These are phyloP conservation scores for Ametastegia equiseti DNA, from an alignment of 2,888 invertebrate genomes.

Conservation along the genomic window DNA sequence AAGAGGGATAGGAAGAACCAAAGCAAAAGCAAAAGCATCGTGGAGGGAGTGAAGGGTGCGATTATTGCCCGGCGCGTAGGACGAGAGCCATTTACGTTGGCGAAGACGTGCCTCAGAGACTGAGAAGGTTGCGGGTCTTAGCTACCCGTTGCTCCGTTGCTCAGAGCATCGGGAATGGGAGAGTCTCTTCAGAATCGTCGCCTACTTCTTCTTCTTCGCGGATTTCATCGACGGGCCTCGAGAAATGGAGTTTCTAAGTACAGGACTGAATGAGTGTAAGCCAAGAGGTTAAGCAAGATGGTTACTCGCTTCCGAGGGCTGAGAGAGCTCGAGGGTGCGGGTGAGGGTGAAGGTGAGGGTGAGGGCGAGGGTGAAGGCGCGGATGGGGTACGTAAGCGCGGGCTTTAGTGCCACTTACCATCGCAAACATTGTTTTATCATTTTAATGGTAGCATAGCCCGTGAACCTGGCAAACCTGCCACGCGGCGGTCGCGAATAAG, in stretches of 20 bases:
- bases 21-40: too few species aligned
- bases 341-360: conserved; percentile 17
- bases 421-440: conserved; percentile 75
- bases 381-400: conserved; percentile 58
- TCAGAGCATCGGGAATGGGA: conserved; percentile 18
- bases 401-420: conserved; percentile 72
- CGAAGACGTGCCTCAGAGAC: conserved; percentile 10
- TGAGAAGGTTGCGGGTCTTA: not conserved
- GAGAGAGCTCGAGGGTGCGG: conserved; percentile 31
- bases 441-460: conserved; percentile 58
- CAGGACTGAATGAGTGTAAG: conserved; percentile 62
- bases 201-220: not conserved
- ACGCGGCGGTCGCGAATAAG: conserved; percentile 33
- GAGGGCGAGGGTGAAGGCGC: not conserved
- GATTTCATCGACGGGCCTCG: conserved; percentile 29
- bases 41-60: conserved; percentile 31
- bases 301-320: conserved; percentile 46
- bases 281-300: conserved; percentile 66
- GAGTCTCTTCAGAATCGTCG: conserved; percentile 24
- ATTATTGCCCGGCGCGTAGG: conserved; percentile 43
- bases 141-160: not conserved
- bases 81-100: conserved; percentile 20
- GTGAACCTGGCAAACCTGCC: conserved; percentile 5
- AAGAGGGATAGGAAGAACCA: conserved; percentile 5
- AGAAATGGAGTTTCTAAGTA: conserved; percentile 52